Evolutionary conservation across 2,888 invertebrate genomes (phyloP), one percentile per base, ranked within the genome.

Genomic region (Cactoblastis cactorum): DNA sequence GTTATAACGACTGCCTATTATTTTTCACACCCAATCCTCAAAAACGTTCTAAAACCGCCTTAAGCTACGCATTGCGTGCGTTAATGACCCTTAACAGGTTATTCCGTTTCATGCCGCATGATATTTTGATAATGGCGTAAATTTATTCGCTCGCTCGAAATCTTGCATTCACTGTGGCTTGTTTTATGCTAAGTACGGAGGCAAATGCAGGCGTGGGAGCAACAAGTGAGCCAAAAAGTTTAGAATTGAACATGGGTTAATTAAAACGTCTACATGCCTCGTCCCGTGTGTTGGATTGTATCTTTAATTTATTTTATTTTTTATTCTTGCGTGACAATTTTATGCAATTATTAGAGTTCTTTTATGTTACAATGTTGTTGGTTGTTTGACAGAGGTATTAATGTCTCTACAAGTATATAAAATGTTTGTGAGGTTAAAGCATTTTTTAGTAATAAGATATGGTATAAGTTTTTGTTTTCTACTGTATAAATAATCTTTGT

Each of bases 101-200:
- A 76, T 82, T 47, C 37, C 34, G 24, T 37, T 48, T 37, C 47
- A 48, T 19, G 77, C 69, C 74, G 78, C 78, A 78, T 83, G 83
- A 85, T 87, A 87, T 87, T 88, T 87, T 84, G 86, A 85, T 87
- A 85, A 86, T 85, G 76, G 80, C 78, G 82, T 80, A 80, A 85
- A 84, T 84, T 78, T 84, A 87, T 82, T 83, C 85, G 71, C 74
- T 70, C n/a, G 69, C 77, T 81, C 80, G 83, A 81, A 84, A 83
- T 82, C 80, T 74, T 71, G 78, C 79, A 87, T 86, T 83, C 83
- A 80, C 80, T 63, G 69, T 74, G 75, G 70, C 85, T 83, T 87
- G 87, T 87, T 87, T 84, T 86, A 88, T 88, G 88, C 86, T 84
- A 88, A 88, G 73, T 78, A 71, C 77, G 71, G 71, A 28, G 28